phyloP scores from a whole-genome alignment of 2,797 vertebrate genomes.

The Podarcis siculus region DNA sequence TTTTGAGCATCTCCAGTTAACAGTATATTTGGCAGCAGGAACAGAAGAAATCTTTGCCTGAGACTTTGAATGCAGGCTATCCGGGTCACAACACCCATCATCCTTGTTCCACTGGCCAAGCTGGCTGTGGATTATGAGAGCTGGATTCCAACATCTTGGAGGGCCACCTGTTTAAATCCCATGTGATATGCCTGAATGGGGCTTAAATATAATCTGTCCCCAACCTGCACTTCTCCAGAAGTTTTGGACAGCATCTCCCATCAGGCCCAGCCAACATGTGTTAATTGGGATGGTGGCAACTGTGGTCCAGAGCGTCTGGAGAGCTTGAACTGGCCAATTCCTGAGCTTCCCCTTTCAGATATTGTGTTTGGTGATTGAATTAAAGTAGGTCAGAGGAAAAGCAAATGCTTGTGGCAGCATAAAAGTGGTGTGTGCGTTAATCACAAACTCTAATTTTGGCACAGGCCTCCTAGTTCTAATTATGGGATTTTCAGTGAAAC shows the following conservation, averaged over 20 bases:
- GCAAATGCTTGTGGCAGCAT: not conserved
- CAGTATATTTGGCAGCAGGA: not conserved
- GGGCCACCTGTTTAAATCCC: too few species aligned
- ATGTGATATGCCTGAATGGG: too few species aligned
- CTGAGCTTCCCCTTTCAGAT: not conserved
- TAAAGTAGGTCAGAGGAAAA: not conserved
- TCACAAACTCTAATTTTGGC: constrained; percentile 3
- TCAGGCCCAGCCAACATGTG: too few species aligned
- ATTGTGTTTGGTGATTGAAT: not conserved
- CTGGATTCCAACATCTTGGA: too few species aligned
- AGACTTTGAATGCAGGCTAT: not conserved
- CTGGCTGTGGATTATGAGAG: too few species aligned
- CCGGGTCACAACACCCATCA: not conserved
- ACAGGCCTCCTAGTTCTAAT: not conserved
- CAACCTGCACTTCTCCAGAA: too few species aligned
- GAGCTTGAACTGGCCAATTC: not conserved
- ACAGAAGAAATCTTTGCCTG: not conserved
- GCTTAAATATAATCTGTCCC: too few species aligned
- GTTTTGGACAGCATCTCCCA: too few species aligned
- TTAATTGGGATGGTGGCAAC: too few species aligned
- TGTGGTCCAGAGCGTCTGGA: not conserved
- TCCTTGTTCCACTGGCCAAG: not conserved
- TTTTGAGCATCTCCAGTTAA: not conserved
- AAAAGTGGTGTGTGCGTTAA: not conserved
- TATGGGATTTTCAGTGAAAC: not conserved